Conservation (phyloP, 35 echinoderm and acorn worm species). For the Chiridota heheva region DNA sequence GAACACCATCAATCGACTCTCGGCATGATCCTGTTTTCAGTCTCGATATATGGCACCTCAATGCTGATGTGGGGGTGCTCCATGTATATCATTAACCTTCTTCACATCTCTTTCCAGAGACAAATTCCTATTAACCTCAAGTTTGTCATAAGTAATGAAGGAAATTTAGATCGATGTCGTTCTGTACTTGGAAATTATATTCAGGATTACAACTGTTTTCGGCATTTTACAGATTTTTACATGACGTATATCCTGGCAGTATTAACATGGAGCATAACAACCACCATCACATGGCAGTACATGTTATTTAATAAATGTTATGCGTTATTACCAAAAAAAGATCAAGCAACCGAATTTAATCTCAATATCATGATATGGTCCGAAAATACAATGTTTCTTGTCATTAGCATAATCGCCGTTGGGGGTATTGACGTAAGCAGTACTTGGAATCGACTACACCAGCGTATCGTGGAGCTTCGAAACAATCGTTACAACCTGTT, state of each 20-base stretch:
- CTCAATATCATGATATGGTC: conserved; percentile 64
- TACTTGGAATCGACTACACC: conserved; percentile 39
- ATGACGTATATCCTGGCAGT: conserved; percentile 52
- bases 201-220: conserved; percentile 50
- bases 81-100: conserved; percentile 62
- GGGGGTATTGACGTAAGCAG: conserved; percentile 52
- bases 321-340: not conserved
- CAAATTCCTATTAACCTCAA: conserved; percentile 45
- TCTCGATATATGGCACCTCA: too few species aligned
- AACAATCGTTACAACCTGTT: conserved; percentile 1
- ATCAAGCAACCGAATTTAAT: conserved; percentile 35
- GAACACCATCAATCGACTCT: too few species aligned
- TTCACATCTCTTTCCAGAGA: conserved; percentile 53
- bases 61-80: too few species aligned
- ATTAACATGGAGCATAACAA: conserved; percentile 63
- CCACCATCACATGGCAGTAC: conserved; percentile 52
- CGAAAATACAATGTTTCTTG: conserved; percentile 57
- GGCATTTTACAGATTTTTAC: conserved; percentile 40
- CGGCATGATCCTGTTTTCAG: too few species aligned
- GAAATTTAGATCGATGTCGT: conserved; percentile 52
- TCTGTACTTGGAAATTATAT: conserved; percentile 26
- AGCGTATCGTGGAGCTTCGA: conserved; percentile 45
- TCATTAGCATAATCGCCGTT: conserved; percentile 37
- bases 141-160: conserved; percentile 40
- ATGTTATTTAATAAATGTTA: not conserved